These are phyloP conservation scores for Anodontia alba DNA, from an alignment of 2,888 invertebrate species.

Conservation along the genomic window DNA sequence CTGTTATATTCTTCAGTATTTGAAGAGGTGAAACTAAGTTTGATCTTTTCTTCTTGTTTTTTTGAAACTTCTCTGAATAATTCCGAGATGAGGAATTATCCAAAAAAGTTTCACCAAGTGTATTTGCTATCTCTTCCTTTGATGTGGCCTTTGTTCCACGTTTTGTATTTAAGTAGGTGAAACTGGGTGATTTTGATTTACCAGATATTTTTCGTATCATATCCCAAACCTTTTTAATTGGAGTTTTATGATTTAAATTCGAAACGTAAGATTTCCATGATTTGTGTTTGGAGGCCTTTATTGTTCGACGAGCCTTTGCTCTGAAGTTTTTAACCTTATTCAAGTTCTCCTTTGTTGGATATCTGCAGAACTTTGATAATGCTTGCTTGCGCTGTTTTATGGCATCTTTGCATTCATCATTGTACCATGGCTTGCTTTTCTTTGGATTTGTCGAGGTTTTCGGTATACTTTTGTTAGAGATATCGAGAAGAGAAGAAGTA, in stretches of 20 bases:
- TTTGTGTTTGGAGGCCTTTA: background rate
- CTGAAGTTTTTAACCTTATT: background rate
- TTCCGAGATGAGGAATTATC: slow-evolving; percentile 10
- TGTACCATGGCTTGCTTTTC: background rate
- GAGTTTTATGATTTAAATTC: background rate
- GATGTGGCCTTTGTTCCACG: background rate
- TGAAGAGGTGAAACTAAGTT: background rate
- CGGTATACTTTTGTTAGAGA: background rate
- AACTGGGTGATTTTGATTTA: background rate
- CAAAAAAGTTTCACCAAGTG: background rate
- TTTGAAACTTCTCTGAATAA: background rate
- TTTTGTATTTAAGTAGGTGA: background rate
- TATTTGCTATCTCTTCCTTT: background rate
- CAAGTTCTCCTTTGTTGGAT: background rate
- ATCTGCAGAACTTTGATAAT: background rate
- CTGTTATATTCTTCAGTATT: slow-evolving; percentile 5
- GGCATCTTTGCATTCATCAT: background rate
- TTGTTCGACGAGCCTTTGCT: background rate
- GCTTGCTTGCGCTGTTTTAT: background rate
- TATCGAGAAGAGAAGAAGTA: too few species aligned
- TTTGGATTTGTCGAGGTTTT: background rate
- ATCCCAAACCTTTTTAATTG: background rate
- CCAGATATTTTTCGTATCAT: background rate
- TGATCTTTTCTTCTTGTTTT: background rate
- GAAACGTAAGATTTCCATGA: background rate